phyloP scores from a whole-genome alignment of 2,888 invertebrate species.

The Rutpela maculata region DNA sequence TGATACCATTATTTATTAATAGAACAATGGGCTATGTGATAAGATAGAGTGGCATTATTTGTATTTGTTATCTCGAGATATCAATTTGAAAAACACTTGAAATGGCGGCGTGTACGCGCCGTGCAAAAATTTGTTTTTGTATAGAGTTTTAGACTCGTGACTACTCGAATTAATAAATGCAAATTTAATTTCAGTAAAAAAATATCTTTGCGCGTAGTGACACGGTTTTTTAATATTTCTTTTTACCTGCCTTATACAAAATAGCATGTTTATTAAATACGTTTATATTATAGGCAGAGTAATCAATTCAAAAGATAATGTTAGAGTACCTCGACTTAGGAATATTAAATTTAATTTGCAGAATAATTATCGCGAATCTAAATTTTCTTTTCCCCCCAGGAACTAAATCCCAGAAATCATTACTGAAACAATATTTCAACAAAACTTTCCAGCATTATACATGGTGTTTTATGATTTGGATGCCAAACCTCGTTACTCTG shows the following conservation, averaged over 20 bases:
- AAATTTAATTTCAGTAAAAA: neutral
- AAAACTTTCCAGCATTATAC: too few species aligned
- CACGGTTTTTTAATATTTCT: neutral
- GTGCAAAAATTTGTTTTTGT: slow-evolving; percentile 18
- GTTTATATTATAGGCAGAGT: neutral
- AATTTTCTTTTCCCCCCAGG: too few species aligned
- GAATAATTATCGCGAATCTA: neutral
- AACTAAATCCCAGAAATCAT: too few species aligned
- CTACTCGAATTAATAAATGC: neutral
- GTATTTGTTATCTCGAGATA: slow-evolving; percentile 8
- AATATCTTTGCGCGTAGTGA: neutral
- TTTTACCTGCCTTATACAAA: neutral
- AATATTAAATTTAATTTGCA: neutral
- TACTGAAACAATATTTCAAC: too few species aligned
- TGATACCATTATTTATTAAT: slow-evolving; percentile 13
- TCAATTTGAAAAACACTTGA: slow-evolving; percentile 34
- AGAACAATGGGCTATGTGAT: slow-evolving; percentile 16
- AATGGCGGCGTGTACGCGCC: slow-evolving; percentile 39
- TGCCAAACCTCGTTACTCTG: too few species aligned
- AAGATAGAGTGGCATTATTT: slow-evolving; percentile 18
- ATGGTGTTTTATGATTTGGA: too few species aligned
- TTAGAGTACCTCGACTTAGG: neutral
- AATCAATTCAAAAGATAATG: slow-evolving; percentile 1
- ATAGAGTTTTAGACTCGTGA: neutral
- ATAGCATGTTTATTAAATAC: neutral